Conservation (phyloP, 2,797 vertebrate species). For the Sebastes nivosus region DNA sequence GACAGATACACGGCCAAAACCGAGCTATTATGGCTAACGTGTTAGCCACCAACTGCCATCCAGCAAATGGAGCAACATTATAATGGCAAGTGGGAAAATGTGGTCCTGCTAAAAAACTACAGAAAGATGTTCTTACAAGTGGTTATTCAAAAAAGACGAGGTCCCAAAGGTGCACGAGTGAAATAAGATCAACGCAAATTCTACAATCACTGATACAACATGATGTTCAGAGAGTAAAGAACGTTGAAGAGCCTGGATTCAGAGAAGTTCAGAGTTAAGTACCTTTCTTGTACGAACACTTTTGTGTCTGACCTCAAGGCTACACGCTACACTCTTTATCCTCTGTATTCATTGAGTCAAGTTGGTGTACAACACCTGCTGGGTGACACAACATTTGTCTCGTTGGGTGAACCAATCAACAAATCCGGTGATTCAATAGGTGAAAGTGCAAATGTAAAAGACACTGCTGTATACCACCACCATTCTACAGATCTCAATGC, state of each 20-base stretch:
- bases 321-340: not conserved
- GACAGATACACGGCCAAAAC: not conserved
- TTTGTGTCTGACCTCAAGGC: not conserved
- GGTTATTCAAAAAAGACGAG: not conserved
- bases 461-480: not conserved
- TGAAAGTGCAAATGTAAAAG: not conserved
- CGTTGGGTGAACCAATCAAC: not conserved
- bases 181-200: not conserved
- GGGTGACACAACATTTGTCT: not conserved
- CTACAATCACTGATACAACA: not conserved
- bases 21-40: not conserved
- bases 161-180: not conserved
- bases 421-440: not conserved
- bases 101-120: not conserved
- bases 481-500: not conserved
- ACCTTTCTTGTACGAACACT: not conserved
- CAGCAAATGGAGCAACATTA: not conserved
- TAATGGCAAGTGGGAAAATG: not conserved
- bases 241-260: not conserved
- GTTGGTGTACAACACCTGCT: not conserved
- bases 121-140: not conserved
- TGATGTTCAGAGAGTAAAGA: not conserved
- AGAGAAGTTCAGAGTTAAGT: not conserved
- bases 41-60: not conserved
- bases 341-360: not conserved